Conservation (phyloP, 2,888 invertebrate genomes). For the Dolichomitus sp. region DNA sequence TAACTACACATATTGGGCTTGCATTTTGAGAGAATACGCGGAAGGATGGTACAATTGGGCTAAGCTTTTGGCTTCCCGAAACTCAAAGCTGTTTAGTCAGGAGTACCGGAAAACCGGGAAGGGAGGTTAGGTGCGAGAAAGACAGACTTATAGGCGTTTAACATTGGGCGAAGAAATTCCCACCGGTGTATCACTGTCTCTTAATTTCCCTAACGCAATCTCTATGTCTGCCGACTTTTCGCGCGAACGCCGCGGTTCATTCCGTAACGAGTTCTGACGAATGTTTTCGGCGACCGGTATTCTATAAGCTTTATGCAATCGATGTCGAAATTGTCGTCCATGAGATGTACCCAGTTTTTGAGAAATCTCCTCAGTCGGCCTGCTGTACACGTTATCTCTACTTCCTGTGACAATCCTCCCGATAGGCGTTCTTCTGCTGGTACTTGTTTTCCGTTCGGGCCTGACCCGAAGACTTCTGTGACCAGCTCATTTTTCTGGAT, state of each 20-base stretch:
- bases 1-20: no score
- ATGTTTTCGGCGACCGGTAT: background rate
- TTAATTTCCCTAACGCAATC: background rate
- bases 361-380: background rate
- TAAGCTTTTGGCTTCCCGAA: no score
- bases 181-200: no score
- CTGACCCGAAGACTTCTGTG: background rate
- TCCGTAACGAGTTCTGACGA: background rate
- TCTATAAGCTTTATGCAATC: background rate
- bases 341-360: background rate
- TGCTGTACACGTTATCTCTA: background rate
- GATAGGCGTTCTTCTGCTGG: background rate
- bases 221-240: background rate
- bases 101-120: no score
- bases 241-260: background rate
- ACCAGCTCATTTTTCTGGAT: background rate
- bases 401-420: background rate
- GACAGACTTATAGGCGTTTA: no score
- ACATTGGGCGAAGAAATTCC: no score
- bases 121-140: no score
- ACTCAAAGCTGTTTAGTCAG: no score
- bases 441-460: background rate
- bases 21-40: no score
- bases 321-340: constrained; percentile 1
- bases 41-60: no score